These are phyloP conservation scores for Crocuta crocuta DNA, from an alignment of 2,113 vertebrate genomes.

Conservation along the genomic window DNA sequence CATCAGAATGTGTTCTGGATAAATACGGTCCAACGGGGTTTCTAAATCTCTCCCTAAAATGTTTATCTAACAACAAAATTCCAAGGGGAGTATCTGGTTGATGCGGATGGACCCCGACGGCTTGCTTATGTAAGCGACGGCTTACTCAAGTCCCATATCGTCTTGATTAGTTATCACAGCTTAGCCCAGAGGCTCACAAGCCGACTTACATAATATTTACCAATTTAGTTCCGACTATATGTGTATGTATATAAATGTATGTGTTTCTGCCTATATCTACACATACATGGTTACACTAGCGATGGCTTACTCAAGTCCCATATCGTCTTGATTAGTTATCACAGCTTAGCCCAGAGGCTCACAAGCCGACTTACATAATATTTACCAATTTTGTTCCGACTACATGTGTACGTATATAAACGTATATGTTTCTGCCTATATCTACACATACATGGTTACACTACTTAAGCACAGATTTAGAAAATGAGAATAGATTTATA, in stretches of 20 bases:
- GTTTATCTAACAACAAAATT: constrained; percentile 25
- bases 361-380: background rate
- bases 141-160: background rate
- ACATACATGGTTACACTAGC: background rate
- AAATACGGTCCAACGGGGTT: background rate
- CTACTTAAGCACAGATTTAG: background rate
- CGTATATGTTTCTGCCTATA: background rate
- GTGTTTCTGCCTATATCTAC: background rate
- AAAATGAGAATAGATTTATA: constrained; percentile 6
- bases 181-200: background rate
- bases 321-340: background rate
- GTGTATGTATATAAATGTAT: background rate
- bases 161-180: background rate
- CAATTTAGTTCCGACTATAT: background rate
- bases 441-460: background rate
- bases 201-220: background rate
- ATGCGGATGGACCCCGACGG: background rate
- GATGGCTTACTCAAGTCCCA: background rate
- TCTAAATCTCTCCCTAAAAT: constrained; percentile 41
- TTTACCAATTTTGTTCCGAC: constrained; percentile 4
- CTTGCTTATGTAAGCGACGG: background rate
- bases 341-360: background rate
- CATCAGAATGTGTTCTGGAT: constrained; percentile 25
- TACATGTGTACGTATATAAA: background rate
- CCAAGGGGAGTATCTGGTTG: background rate